A percentile compares a stretch with the other conserved stretches of the same genome.
Evolutionary conservation across 1,140 invertebrate genomes (phyloP).

Genomic region (Dryas iulia): DNA sequence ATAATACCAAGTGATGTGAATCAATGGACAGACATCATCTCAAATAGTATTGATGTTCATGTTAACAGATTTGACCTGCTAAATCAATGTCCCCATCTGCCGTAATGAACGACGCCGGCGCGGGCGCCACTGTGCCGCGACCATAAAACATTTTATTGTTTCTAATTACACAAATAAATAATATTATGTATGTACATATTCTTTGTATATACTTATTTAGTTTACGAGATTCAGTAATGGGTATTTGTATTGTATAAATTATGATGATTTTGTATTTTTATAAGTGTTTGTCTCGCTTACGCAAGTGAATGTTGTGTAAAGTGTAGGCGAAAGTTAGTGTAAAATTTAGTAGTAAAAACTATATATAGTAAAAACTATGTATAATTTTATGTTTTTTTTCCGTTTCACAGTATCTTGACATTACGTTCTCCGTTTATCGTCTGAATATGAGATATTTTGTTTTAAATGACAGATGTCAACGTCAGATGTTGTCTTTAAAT

Average conservation of each 20-base stretch:
- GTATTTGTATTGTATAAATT: background rate
- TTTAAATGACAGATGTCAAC: too few species aligned
- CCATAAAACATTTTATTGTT: constrained; percentile 24
- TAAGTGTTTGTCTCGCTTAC: too few species aligned
- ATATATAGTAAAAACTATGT: too few species aligned
- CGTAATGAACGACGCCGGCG: constrained; percentile 48
- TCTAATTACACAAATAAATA: constrained; percentile 8
- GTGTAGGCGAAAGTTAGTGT: too few species aligned
- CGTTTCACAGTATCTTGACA: too few species aligned
- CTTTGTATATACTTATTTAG: background rate
- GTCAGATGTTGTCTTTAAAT: too few species aligned
- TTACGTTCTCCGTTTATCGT: too few species aligned
- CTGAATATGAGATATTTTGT: too few species aligned
- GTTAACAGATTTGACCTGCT: constrained; percentile 69
- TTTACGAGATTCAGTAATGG: background rate
- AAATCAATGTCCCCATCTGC: constrained; percentile 70
- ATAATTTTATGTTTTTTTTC: too few species aligned
- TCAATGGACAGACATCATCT: constrained; percentile 20
- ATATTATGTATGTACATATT: background rate
- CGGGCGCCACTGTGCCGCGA: constrained; percentile 40
- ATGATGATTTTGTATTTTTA: background rate
- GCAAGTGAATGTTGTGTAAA: too few species aligned
- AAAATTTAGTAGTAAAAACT: too few species aligned
- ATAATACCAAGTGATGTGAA: background rate
- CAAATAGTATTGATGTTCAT: constrained; percentile 69